A percentile compares a stretch with the other conserved stretches of the same genome.
These are phyloP conservation scores for Echinarachnius parma DNA, from an alignment of 53 echinoderm and acorn worm species.

Conservation along the genomic window DNA sequence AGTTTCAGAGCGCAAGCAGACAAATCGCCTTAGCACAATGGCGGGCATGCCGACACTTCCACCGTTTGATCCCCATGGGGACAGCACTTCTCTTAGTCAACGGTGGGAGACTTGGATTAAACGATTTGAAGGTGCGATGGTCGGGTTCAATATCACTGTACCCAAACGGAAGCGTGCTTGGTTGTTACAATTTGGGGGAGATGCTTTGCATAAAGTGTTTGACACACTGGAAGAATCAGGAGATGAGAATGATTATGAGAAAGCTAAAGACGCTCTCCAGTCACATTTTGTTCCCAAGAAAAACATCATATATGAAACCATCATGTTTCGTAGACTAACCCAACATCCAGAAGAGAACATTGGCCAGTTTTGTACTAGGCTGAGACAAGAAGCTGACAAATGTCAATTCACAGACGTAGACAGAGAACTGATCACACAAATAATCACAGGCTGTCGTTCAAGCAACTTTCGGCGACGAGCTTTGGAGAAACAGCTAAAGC, in stretches of 20 bases:
- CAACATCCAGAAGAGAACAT: slow-evolving; percentile 50
- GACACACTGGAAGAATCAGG: slow-evolving; percentile 44
- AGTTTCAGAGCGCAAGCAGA: not conserved
- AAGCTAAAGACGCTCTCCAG: slow-evolving; percentile 42
- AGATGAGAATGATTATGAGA: slow-evolving; percentile 43
- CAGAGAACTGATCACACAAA: slow-evolving; percentile 56
- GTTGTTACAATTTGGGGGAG: slow-evolving; percentile 58
- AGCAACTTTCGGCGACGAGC: slow-evolving; percentile 15
- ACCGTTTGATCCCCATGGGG: slow-evolving; percentile 43
- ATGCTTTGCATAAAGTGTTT: slow-evolving; percentile 53
- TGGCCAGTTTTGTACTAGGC: slow-evolving; percentile 43
- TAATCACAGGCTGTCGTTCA: slow-evolving; percentile 51
- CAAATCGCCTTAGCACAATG: not conserved
- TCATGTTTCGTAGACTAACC: slow-evolving; percentile 48
- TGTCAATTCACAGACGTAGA: slow-evolving; percentile 52
- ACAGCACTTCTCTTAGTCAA: slow-evolving; percentile 31
- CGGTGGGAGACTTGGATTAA: slow-evolving; percentile 60
- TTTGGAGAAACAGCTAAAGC: slow-evolving; percentile 13
- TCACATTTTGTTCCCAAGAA: slow-evolving; percentile 44
- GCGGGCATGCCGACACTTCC: slow-evolving; percentile 51
- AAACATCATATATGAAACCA: slow-evolving; percentile 55
- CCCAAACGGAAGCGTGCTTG: slow-evolving; percentile 48
- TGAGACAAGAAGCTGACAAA: slow-evolving; percentile 35
- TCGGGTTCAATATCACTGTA: slow-evolving; percentile 59
- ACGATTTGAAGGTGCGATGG: slow-evolving; percentile 58